Evolutionary conservation across 2,888 invertebrate species (phyloP).

Genomic region (Andrena dorsata): DNA sequence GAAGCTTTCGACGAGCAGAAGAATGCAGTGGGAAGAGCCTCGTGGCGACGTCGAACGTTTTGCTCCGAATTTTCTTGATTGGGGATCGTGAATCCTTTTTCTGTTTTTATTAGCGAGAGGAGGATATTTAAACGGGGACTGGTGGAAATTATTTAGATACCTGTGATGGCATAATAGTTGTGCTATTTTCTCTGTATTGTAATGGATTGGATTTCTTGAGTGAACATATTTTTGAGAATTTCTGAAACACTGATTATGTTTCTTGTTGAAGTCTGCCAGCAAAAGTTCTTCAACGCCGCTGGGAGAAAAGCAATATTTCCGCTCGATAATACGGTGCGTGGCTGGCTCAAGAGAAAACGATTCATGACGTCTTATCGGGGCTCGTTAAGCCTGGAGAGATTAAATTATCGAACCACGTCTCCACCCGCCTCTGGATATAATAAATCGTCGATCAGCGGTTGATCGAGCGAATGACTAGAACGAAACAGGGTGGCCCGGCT

Average conservation of each 20-base stretch:
- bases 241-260: neutral
- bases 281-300: slow-evolving; percentile 9
- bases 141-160: no score
- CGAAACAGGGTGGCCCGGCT: slow-evolving; percentile 69
- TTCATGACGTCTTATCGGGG: slow-evolving; percentile 64
- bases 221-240: no score
- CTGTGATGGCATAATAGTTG: neutral
- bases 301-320: slow-evolving; percentile 49
- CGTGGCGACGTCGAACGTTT: neutral
- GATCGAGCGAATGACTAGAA: slow-evolving; percentile 68
- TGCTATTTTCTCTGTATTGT: neutral
- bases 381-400: slow-evolving; percentile 69
- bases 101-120: neutral
- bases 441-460: slow-evolving; percentile 72
- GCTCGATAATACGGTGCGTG: slow-evolving; percentile 41
- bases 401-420: slow-evolving; percentile 70
- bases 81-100: no score
- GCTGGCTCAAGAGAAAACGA: slow-evolving; percentile 47
- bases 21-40: neutral
- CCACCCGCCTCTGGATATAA: slow-evolving; percentile 62
- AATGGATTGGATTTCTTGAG: no score
- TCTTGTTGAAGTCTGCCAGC: neutral
- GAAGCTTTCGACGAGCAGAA: neutral
- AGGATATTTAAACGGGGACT: neutral
- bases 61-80: neutral